Percentiles rank a stretch among this genome's conserved stretches.
These are phyloP conservation scores for Haplochromis burtoni DNA, from an alignment of 2,113 vertebrate species.

Conservation along the genomic window DNA sequence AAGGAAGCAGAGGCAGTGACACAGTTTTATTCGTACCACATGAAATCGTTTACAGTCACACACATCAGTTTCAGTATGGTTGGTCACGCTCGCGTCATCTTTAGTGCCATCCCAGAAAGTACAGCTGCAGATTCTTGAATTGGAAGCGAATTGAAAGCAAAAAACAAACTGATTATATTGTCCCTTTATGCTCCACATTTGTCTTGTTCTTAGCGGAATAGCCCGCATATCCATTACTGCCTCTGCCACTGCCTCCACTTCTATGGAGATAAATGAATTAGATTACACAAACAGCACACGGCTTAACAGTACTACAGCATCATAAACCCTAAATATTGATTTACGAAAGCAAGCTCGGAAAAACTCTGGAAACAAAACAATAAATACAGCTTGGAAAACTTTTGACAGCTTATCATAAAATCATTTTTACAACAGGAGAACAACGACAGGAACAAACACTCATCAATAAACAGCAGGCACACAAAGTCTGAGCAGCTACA, in stretches of 20 bases:
- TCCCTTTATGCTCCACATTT: slow-evolving; percentile 37
- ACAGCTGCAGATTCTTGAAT: neutral
- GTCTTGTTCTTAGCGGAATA: slow-evolving; percentile 26
- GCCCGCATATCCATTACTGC: slow-evolving; percentile 39
- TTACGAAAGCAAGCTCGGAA: neutral
- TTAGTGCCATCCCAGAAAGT: neutral
- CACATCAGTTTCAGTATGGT: slow-evolving; percentile 1
- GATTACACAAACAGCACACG: slow-evolving; percentile 31
- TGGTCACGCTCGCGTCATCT: neutral
- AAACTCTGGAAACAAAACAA: neutral
- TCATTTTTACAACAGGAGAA: neutral
- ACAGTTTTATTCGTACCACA: slow-evolving; percentile 25
- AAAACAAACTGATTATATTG: slow-evolving; percentile 9
- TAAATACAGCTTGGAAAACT: neutral
- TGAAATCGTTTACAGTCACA: neutral
- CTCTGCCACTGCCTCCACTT: slow-evolving; percentile 63
- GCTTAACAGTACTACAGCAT: neutral
- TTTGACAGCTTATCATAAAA: neutral
- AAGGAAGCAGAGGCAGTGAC: neutral
- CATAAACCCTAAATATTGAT: neutral
- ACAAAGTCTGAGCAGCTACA: neutral
- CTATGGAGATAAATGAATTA: slow-evolving; percentile 53
- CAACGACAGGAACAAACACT: neutral
- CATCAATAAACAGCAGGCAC: neutral
- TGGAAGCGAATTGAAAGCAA: neutral